These are phyloP conservation scores for Bothrops jararaca DNA, from an alignment of 2,113 vertebrate species.

Conservation along the genomic window DNA sequence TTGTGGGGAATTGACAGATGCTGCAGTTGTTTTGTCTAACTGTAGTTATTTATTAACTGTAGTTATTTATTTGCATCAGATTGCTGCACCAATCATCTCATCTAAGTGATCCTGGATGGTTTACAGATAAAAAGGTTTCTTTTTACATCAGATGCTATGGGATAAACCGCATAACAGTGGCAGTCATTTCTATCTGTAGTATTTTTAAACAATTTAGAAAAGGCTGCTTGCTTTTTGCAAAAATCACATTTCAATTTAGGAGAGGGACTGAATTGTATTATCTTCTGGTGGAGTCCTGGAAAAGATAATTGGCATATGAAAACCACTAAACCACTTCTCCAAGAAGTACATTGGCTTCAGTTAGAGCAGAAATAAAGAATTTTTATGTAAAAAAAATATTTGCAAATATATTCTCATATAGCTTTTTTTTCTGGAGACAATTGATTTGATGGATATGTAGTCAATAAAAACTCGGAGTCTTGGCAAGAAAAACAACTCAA, in stretches of 20 bases:
- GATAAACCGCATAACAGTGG: background rate
- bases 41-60: background rate
- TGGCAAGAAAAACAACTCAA: constrained; percentile 15
- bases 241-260: background rate
- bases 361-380: background rate
- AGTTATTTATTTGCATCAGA: background rate
- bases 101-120: background rate
- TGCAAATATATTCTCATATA: background rate
- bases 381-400: background rate
- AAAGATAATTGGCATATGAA: background rate
- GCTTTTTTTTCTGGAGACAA: background rate
- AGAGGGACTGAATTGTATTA: background rate
- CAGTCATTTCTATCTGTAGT: background rate
- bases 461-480: constrained; percentile 4
- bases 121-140: background rate
- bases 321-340: background rate
- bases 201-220: background rate
- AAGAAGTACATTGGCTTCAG: background rate
- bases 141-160: background rate
- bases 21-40: background rate
- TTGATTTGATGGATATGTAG: constrained; percentile 9
- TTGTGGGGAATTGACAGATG: background rate
- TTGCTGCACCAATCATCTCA: background rate
- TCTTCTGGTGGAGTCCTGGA: background rate
- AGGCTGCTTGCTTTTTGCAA: background rate